Evolutionary conservation across 1,140 invertebrate genomes (phyloP), one percentile per base, ranked within the genome.

Genomic region (Akabosia matsudoensis): DNA sequence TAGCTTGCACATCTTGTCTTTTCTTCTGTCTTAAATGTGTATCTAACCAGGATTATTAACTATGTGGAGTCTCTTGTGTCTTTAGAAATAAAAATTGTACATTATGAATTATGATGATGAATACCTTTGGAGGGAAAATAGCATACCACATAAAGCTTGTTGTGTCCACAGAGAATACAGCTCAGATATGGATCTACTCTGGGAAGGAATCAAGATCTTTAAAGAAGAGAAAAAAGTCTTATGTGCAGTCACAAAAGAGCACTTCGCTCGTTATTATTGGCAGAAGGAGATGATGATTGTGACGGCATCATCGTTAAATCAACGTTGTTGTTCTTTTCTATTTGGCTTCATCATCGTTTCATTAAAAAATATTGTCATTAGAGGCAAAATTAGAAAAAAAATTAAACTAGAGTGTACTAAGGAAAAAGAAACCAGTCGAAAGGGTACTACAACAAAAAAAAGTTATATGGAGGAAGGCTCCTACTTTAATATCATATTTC

Each of bases 1-100:
- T 33, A 64, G 22, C 30, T 24, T 76, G 31, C 73, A 67, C 76
- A 71, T 45, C 45, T 76, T 1, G 22, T 31, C 37, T 16, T 52
- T 30, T 71, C 56, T 45, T 75, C 56, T 70, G 54, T 74, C 61
- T 61, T 74, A 24, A 74, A 30, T 30, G n/a, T n/a, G n/a, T n/a
- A n/a, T n/a, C n/a, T n/a, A n/a, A n/a, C n/a, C n/a, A n/a, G n/a
- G n/a, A n/a, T n/a, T n/a, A n/a, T n/a, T n/a, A n/a, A n/a, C n/a
- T n/a, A n/a, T n/a, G n/a, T n/a, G n/a, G n/a, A n/a, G n/a, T 18
- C 31, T 31, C 61, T 67, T 31, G 24, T 67, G 61, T 67, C 61
- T 67, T 67, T 67, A 67, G 26, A 67, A 67, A 67, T 67, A 67
- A 67, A 30, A 30, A 30, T 30, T 30, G 4, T 3, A 67, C 22